These are phyloP conservation scores for Parazoanthus atlanticus DNA, from an alignment of 92 coral and sea anemone genomes.

Conservation along the genomic window DNA sequence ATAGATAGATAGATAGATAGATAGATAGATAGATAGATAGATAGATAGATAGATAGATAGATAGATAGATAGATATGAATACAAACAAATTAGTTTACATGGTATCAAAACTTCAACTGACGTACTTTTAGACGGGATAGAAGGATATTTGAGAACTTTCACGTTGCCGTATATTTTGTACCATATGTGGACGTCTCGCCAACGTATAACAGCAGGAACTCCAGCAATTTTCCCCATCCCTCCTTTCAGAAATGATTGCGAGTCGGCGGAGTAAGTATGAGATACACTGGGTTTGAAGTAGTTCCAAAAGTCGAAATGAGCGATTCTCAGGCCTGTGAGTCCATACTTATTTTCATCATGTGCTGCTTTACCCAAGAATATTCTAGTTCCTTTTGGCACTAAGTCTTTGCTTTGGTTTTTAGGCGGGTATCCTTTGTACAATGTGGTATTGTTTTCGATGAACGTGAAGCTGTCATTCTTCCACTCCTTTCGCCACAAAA, in stretches of 20 bases:
- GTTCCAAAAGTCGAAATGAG: background rate
- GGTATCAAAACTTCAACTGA: background rate
- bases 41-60: too few relatives aligned
- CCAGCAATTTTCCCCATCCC: background rate
- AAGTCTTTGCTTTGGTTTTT: background rate
- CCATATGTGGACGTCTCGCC: background rate
- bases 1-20: too few relatives aligned
- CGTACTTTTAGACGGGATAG: conserved; percentile 1
- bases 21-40: too few relatives aligned
- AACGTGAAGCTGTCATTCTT: background rate
- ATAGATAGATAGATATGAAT: too few relatives aligned
- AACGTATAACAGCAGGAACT: background rate
- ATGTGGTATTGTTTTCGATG: background rate
- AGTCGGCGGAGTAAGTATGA: background rate
- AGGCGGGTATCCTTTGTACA: background rate
- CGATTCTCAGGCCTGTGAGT: background rate
- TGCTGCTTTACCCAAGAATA: background rate
- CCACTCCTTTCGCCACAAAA: background rate
- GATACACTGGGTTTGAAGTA: accelerated
- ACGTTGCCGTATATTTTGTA: background rate
- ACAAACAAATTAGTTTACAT: background rate
- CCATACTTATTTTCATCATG: background rate
- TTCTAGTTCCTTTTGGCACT: background rate
- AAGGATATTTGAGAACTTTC: background rate
- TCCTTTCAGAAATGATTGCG: background rate